These are phyloP conservation scores for Taurulus bubalis DNA, from an alignment of 2,113 vertebrate genomes.

Conservation along the genomic window DNA sequence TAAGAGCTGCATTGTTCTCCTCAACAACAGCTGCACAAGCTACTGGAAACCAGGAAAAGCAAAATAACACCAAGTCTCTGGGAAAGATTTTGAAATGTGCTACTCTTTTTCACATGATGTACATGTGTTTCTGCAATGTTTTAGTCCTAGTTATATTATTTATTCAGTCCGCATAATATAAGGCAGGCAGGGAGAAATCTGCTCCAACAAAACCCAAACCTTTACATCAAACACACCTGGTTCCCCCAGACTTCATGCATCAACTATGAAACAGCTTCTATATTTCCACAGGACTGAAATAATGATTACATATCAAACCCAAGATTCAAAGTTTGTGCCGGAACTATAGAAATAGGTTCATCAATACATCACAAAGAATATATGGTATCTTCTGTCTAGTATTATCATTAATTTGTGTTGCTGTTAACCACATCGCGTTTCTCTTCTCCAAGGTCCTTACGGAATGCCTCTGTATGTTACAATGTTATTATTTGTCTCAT, in stretches of 20 bases:
- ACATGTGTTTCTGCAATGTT: conserved; percentile 24
- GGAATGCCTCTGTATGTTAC: not conserved
- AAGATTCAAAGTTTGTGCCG: not conserved
- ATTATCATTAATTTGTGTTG: not conserved
- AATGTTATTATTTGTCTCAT: not conserved
- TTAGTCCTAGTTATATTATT: conserved; percentile 50
- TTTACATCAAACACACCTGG: conserved; percentile 46
- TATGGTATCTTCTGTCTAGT: not conserved
- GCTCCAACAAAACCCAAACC: conserved; percentile 40
- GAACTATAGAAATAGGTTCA: conserved; percentile 1
- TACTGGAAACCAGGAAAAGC: conserved; percentile 15
- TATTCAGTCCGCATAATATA: conserved; percentile 32
- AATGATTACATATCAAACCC: conserved; percentile 19
- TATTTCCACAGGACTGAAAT: conserved; percentile 12
- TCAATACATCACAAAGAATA: not conserved
- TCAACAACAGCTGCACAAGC: conserved; percentile 35
- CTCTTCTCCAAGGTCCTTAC: not conserved
- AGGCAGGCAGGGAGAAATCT: conserved; percentile 26
- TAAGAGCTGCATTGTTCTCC: conserved; percentile 35
- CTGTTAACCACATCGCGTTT: not conserved
- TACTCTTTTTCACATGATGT: conserved; percentile 14
- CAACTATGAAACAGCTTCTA: conserved; percentile 8
- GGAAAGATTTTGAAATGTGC: conserved; percentile 20
- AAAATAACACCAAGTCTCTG: conserved; percentile 19
- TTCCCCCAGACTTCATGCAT: conserved; percentile 8